Percentiles rank a stretch among this genome's conserved stretches.
Conservation (phyloP, 1,140 invertebrate genomes). For the Reticulitermes speratus region DNA sequence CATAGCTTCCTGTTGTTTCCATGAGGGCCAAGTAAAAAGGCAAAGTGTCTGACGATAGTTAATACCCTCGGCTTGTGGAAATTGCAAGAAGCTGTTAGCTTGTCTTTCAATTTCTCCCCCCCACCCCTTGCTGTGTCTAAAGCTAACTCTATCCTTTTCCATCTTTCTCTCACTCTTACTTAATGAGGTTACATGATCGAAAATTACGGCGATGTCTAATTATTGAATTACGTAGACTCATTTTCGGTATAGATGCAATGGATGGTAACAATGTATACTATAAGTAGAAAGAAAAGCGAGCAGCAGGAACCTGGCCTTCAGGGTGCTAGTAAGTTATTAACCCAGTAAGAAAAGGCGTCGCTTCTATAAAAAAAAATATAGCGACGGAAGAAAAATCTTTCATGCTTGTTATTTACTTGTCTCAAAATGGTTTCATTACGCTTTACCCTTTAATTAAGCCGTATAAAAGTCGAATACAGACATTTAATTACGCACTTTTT, state of each 20-base stretch:
- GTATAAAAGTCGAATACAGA: neutral
- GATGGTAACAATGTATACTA: conserved; percentile 1
- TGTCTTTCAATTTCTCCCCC: neutral
- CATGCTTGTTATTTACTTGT: neutral
- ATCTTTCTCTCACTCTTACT: conserved; percentile 16
- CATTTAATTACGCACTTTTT: neutral
- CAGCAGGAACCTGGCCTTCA: neutral
- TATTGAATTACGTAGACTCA: conserved; percentile 24
- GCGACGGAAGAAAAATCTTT: neutral
- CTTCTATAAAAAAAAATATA: neutral
- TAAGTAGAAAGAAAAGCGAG: neutral
- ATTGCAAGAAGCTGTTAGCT: conserved; percentile 11
- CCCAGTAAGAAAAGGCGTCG: conserved; percentile 2
- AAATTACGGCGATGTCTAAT: conserved; percentile 26
- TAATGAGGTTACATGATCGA: conserved; percentile 29
- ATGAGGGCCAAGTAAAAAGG: neutral
- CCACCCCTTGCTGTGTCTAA: neutral
- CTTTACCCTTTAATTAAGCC: neutral
- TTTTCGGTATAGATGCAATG: conserved; percentile 18
- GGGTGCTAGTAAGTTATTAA: conserved; percentile 7
- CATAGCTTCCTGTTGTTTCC: conserved; percentile 13
- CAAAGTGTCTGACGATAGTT: neutral
- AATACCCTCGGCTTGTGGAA: neutral
- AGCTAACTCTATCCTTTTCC: neutral
- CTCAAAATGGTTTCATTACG: neutral